A percentile compares a stretch with the other conserved stretches of the same genome.
Evolutionary conservation across 1,140 invertebrate genomes (phyloP).

Genomic region (Pantala flavescens): DNA sequence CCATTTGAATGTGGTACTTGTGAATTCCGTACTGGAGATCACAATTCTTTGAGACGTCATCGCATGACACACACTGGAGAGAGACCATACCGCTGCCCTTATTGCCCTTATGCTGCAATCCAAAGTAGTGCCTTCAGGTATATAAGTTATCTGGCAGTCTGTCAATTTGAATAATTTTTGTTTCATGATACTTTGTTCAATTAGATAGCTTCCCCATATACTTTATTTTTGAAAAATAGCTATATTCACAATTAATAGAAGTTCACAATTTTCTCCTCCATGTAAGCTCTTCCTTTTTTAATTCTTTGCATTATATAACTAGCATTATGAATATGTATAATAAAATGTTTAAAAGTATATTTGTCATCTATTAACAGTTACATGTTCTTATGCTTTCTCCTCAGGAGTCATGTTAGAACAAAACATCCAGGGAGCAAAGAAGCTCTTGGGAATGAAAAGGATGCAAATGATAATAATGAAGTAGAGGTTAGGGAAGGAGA

Average conservation of each 20-base stretch:
- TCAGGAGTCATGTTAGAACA: constrained; percentile 44
- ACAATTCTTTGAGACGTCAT: constrained; percentile 61
- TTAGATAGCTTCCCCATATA: too few species aligned
- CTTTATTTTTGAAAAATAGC: too few species aligned
- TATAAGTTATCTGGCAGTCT: too few species aligned
- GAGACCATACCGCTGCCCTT: constrained; percentile 54
- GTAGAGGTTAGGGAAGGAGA: neutral
- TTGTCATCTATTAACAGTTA: too few species aligned
- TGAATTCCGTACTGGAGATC: constrained; percentile 56
- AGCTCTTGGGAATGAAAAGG: neutral
- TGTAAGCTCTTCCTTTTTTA: too few species aligned
- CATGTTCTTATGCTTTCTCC: neutral
- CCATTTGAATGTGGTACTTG: constrained; percentile 62
- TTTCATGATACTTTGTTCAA: too few species aligned
- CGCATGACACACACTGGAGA: constrained; percentile 57
- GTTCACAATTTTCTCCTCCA: too few species aligned
- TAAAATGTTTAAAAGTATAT: too few species aligned
- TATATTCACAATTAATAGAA: too few species aligned
- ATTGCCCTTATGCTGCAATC: constrained; percentile 57
- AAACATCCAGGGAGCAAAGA: constrained; percentile 43
- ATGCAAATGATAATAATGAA: neutral
- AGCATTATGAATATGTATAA: too few species aligned
- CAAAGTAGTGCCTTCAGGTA: constrained; percentile 52
- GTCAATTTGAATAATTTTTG: too few species aligned
- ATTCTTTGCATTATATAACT: too few species aligned